Evolutionary conservation across 2,113 vertebrate genomes (phyloP), one percentile per base, ranked within the genome.

Genomic region (Octodon degus): DNA sequence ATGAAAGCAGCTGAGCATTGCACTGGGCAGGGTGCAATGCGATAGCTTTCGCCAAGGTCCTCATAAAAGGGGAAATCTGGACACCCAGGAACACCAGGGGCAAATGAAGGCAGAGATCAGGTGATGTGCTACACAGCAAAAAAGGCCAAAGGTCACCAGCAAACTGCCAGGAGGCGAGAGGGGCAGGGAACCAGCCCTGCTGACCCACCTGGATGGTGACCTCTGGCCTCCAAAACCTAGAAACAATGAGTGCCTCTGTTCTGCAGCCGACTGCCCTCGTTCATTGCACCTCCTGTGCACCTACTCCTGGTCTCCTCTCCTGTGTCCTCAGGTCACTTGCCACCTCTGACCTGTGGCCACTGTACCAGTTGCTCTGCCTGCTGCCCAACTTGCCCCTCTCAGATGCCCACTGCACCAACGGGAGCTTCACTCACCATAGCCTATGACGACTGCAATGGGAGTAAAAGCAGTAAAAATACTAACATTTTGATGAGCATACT

Each of bases 401-500:
- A 37, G 20, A 65, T 1, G 1, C 37, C 17, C 30, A 19, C 55
- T 10, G 12, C 4, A 16, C 50, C 50, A 25, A 0, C 12, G 50
- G n/a, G 62, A 84, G 47, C 19, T 60, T 60, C 32, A 24, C 13
- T 5, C 68, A n/a, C 70, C n/a, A 14, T 11, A 65, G 70, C n/a
- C 24, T 34, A 7, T 72, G 27, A 32, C 20, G 30, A 70, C 37
- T 13, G 7, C 63, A 80, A 58, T 34, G 37, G 67, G 2, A 62
- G 76, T 24, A 82, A 77, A 90, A 97, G 72, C 43, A 70, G 20
- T 40, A 55, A 24, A 16, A 96, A 53, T 17, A 82, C 47, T 25
- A 24, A 34, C 24, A 4, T 74, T 47, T 70, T 1, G 2, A 58
- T 77, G 77, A 27, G 12, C 4, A 5, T 2, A 3, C 50, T 79